phyloP scores from a whole-genome alignment of 2,113 vertebrate genomes.

The Ardeotis arabs region DNA sequence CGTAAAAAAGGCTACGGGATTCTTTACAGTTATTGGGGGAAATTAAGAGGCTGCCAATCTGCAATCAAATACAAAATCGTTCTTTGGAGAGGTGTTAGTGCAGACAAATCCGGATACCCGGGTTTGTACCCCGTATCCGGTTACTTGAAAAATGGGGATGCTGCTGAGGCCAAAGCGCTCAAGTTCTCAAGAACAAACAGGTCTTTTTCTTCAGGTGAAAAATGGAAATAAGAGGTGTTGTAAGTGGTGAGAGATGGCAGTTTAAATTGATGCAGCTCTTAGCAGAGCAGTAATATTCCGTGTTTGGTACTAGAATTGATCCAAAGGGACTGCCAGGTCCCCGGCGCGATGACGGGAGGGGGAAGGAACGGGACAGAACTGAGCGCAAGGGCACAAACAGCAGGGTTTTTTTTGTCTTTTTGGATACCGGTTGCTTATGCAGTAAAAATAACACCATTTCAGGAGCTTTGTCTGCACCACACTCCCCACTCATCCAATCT shows the following conservation, averaged over 20 bases:
- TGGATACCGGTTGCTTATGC: not conserved
- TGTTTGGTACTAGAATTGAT: not conserved
- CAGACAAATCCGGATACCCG: conserved; percentile 5
- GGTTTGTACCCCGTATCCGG: not conserved
- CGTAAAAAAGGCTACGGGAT: not conserved
- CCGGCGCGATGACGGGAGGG: not conserved
- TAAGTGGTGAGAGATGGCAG: not conserved
- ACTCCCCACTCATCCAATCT: not conserved
- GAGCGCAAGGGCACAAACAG: not conserved
- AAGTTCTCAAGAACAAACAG: conserved; percentile 31
- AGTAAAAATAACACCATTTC: not conserved
- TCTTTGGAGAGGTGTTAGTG: conserved; percentile 10
- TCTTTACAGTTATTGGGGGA: conserved; percentile 30
- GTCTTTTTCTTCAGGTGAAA: conserved; percentile 35
- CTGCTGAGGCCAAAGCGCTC: not conserved
- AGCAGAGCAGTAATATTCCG: not conserved
- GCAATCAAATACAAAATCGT: not conserved
- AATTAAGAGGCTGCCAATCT: conserved; percentile 50
- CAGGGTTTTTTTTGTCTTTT: not conserved
- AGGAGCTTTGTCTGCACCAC: conserved; percentile 34
- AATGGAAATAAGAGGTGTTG: conserved; percentile 33
- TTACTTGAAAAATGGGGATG: not conserved
- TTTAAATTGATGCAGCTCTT: conserved; percentile 11
- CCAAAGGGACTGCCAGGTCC: not conserved
- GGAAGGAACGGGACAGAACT: not conserved